Base-by-base conservation (phyloP, 2,113 vertebrate genomes). In the Pimephales promelas region DNA sequence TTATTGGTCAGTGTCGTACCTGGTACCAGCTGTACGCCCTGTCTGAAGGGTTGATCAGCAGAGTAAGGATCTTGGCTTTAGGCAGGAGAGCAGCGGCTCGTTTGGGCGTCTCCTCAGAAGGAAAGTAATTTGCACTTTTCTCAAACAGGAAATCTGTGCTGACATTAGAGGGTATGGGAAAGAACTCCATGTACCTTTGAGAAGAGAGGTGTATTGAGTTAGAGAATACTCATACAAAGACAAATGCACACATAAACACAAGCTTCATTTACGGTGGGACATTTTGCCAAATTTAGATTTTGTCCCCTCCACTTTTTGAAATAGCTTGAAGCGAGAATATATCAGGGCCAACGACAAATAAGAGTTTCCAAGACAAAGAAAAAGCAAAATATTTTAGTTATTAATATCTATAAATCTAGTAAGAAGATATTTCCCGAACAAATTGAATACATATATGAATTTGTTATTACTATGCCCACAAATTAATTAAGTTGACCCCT, bases 171-270 rank as follows among this genome's bases (percentile, higher is more conserved):
- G 97, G 97, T 70, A 96, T 86, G 0, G 97, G 97, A 83, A 99
- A 99, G 89, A 99, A 99, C 89, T 98, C 97, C 98, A 99, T 99
- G 85, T 99, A 99, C 98, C 97, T 99, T 83, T 91, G 28, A 87
- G 91, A 93, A 91, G 74, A 66, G 49, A 85, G 22, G 47, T 31
- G 43, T 31, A 31, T 64, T 31, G 11, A 47, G 6, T 77, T 45
- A 68, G 24, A 70, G n/a, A 31, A 47, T 34, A 45, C 57, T 83
- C 28, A 79, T 24, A 86, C 16, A 78, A 4, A 82, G 34, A 47
- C 77, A 78, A 68, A 84, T 13, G 59, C 36, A 83, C 79, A 78
- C 70, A 83, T 26, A 34, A 68, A 61, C 61, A 75, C 7, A 78
- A 5, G 77, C 31, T 26, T 28, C 45, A 74, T 74, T 52, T 47